Evolutionary conservation across 1,140 invertebrate genomes (phyloP), one percentile per base, ranked within the genome.

Genomic region (Drosophila tristis): DNA sequence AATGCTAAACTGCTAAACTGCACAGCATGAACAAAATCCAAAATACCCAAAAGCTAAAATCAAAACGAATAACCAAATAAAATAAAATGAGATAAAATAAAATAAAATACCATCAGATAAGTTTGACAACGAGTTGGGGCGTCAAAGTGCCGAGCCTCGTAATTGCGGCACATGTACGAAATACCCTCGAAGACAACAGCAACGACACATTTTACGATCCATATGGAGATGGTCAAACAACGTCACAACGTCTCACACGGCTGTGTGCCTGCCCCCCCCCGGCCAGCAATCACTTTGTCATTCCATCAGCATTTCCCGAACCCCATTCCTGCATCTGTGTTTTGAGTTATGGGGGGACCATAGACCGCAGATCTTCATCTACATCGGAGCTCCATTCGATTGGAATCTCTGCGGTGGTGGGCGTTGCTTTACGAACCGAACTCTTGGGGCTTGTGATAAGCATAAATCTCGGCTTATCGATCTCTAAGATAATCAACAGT

Each of bases 1-100:
- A 90, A 87, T 77, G 81, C 73, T 90, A 87, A 90, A 90, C 81
- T 74, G 81, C 73, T 90, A 87, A 90, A 90, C 81, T 86, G 81
- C 86, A 72, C 86, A 90, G 86, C 86, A 80, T 82, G 86, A 90
- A 86, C 64, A 82, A 81, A 76, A 79, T 75, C 26, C 29, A 50
- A 63, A 57, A 68, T 20, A 31, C 57, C 55, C 63, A 81, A 81
- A 74, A 79, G 67, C 26, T 8, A 8, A 31, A 31, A 31, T 31
- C 31, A 39, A 53, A 56, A 23, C 53, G 13, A 23, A 44, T 3
- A 26, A 7, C 23, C 9, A 26, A 48, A 53, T 47, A 49, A 68
- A 31, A 59, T 50, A 15, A 74, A 75, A 45, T 47, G 26, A 57
- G 58, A 56, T 56, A 68, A 45, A 56, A 79, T 49, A 62, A 64